Conservation (phyloP, 2,888 invertebrate genomes). For the Abscondita cerata region DNA sequence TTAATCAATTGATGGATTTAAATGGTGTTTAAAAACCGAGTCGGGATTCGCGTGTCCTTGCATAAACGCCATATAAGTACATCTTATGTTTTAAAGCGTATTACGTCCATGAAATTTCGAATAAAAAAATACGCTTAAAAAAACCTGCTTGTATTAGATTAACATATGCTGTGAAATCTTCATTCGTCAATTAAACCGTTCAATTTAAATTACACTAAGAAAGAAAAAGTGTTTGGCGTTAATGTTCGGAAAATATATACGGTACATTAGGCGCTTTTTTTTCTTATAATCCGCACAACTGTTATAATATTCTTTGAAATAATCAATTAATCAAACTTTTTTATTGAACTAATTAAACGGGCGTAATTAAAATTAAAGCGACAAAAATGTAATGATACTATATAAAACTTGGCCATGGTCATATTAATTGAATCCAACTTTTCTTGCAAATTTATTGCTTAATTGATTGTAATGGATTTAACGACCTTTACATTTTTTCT, state of each 20-base stretch:
- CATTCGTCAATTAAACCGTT: background rate
- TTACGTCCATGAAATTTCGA: slow-evolving; percentile 4
- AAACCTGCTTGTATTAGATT: too few species aligned
- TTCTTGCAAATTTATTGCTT: slow-evolving; percentile 4
- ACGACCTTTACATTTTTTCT: background rate
- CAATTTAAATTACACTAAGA: background rate
- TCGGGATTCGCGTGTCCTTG: slow-evolving; percentile 24
- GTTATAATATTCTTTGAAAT: too few species aligned
- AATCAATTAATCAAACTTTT: too few species aligned
- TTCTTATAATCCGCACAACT: too few species aligned
- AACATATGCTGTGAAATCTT: background rate
- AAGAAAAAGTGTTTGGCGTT: too few species aligned
- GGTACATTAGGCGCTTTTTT: too few species aligned
- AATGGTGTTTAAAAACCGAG: slow-evolving; percentile 15
- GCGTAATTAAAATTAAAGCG: too few species aligned
- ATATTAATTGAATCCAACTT: background rate
- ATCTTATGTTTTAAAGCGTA: slow-evolving; percentile 17
- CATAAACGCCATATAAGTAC: slow-evolving; percentile 14
- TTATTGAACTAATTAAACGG: too few species aligned
- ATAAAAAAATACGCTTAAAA: background rate
- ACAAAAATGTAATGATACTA: background rate
- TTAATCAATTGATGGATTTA: slow-evolving; percentile 6
- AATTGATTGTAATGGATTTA: slow-evolving; percentile 4
- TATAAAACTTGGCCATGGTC: slow-evolving; percentile 10
- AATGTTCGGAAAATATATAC: too few species aligned